These are phyloP conservation scores for Panulirus ornatus DNA, from an alignment of 1,140 invertebrate species.

Conservation along the genomic window DNA sequence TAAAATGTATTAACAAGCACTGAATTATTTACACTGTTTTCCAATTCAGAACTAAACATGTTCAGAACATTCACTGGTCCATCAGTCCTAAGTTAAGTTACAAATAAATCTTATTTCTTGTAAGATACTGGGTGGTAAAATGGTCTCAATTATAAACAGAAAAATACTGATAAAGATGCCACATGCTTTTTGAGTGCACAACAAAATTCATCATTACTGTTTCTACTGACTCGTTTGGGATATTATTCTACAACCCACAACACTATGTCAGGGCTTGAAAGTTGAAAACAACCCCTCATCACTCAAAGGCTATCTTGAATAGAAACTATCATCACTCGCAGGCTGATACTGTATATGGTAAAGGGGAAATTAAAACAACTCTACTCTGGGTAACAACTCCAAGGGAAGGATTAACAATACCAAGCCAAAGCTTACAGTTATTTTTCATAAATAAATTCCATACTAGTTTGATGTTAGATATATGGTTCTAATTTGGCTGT, in stretches of 20 bases:
- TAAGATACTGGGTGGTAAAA: not conserved
- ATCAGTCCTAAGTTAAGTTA: not conserved
- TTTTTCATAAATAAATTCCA: not conserved
- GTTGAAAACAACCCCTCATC: not conserved
- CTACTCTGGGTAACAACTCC: not conserved
- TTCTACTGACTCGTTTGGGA: not conserved
- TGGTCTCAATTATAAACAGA: not conserved
- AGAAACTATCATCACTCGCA: not conserved
- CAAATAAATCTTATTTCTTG: not conserved
- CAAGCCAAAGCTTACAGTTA: constrained; percentile 16
- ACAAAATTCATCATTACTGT: not conserved
- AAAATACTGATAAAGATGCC: not conserved
- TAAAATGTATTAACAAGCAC: too few species aligned
- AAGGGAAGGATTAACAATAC: constrained; percentile 7
- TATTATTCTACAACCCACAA: constrained; percentile 17
- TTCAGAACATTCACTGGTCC: not conserved
- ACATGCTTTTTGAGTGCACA: constrained; percentile 11
- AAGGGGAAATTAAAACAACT: not conserved
- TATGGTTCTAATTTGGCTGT: too few species aligned
- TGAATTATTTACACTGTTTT: not conserved
- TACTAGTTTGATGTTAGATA: too few species aligned
- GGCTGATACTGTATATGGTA: not conserved
- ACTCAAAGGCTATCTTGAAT: not conserved
- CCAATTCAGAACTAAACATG: not conserved
- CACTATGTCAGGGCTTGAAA: constrained; percentile 7